A percentile compares a stretch with the other conserved stretches of the same genome.
Conservation (phyloP, 2,113 vertebrate species). For the Scortum barcoo region DNA sequence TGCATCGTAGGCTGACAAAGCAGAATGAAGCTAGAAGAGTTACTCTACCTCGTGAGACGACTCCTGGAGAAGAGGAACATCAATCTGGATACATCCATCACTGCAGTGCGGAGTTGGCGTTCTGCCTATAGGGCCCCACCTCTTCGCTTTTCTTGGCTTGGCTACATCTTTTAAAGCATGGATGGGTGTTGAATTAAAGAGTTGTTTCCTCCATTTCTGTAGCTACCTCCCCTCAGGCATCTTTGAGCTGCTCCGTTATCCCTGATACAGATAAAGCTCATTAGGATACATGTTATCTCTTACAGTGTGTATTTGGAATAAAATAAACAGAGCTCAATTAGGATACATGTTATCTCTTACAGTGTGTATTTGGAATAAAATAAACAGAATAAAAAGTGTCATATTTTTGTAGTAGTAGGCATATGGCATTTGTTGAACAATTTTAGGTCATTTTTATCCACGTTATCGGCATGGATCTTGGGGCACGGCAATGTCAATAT, state of each 20-base stretch:
- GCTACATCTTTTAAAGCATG: background rate
- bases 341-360: background rate
- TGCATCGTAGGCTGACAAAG: background rate
- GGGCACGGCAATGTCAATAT: too few species aligned
- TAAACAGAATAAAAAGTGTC: background rate
- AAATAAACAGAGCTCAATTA: background rate
- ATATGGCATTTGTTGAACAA: too few species aligned
- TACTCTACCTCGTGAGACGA: background rate
- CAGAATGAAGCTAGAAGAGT: background rate
- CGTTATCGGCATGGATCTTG: too few species aligned
- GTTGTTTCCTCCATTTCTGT: background rate
- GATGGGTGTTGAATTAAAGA: constrained; percentile 38
- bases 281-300: background rate
- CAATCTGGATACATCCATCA: constrained; percentile 25
- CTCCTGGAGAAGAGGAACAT: constrained; percentile 1
- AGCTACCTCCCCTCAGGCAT: background rate
- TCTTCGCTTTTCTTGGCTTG: constrained; percentile 10
- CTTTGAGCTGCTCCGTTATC: constrained; percentile 4
- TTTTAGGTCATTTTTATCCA: too few species aligned
- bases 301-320: background rate
- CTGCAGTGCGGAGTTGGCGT: constrained; percentile 5
- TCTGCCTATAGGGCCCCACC: background rate
- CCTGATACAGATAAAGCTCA: background rate
- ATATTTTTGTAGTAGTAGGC: background rate
- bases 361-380: background rate